Evolutionary conservation across 2,113 vertebrate genomes (phyloP).

Genomic region (Solenodon paradoxus): DNA sequence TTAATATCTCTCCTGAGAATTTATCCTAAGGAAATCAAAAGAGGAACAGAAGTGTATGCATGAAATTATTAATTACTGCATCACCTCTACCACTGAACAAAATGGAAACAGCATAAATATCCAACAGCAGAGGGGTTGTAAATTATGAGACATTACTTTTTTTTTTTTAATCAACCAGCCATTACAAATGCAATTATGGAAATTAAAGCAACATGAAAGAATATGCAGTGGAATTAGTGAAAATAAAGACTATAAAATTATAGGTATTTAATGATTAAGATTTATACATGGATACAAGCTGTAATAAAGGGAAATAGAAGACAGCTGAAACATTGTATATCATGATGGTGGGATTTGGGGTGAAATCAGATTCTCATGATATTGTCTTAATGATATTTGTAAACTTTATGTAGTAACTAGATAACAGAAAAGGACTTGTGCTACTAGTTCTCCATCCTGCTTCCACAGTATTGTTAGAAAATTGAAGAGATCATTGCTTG

Average conservation of each 20-base stretch:
- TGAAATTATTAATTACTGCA: constrained; percentile 63
- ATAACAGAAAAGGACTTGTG: neutral
- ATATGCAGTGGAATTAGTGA: neutral
- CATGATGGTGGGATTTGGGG: neutral
- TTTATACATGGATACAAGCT: neutral
- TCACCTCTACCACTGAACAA: neutral
- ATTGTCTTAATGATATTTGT: neutral
- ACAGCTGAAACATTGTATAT: neutral
- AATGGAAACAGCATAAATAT: constrained; percentile 8
- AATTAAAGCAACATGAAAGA: neutral
- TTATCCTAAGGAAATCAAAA: constrained; percentile 41
- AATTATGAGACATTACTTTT: neutral
- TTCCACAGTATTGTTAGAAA: neutral
- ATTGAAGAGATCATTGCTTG: neutral
- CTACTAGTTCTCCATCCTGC: neutral
- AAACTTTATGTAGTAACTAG: neutral
- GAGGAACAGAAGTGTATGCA: constrained; percentile 26
- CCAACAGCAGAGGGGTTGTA: neutral
- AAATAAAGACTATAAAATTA: neutral
- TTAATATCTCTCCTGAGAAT: constrained; percentile 54
- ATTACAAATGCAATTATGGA: neutral
- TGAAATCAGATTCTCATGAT: neutral
- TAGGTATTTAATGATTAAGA: neutral
- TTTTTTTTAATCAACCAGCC: too few relatives aligned
- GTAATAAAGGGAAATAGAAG: neutral